These are phyloP conservation scores for Spodoptera littoralis DNA, from an alignment of 2,888 invertebrate genomes.

Conservation along the genomic window DNA sequence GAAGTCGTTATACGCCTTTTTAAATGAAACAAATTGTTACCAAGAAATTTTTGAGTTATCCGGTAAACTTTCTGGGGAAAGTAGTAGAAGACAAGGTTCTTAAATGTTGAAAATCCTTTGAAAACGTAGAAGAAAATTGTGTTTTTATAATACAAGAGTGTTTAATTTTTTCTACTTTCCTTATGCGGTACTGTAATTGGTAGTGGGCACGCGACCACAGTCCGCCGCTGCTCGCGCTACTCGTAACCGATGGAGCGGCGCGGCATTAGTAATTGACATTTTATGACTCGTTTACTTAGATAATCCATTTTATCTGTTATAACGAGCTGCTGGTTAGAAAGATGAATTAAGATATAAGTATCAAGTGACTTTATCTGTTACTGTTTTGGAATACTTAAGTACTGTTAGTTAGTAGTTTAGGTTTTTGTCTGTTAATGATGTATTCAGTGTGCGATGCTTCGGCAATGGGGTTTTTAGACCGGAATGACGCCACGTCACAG, in stretches of 20 bases:
- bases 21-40: slow-evolving; percentile 12
- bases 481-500: no score
- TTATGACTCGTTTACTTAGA: slow-evolving; percentile 56
- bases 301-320: slow-evolving; percentile 46
- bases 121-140: slow-evolving; percentile 12
- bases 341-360: slow-evolving; percentile 23
- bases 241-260: slow-evolving; percentile 49
- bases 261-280: slow-evolving; percentile 54
- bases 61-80: slow-evolving; percentile 15
- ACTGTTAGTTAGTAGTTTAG: no score
- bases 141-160: slow-evolving; percentile 16
- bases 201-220: slow-evolving; percentile 51
- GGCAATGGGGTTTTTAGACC: background rate
- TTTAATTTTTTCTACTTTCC: slow-evolving; percentile 43
- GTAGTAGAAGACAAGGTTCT: slow-evolving; percentile 5
- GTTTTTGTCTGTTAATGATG: slow-evolving; percentile 9
- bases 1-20: slow-evolving; percentile 7
- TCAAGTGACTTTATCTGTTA: slow-evolving; percentile 8
- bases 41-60: slow-evolving; percentile 23
- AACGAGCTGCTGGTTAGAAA: slow-evolving; percentile 33
- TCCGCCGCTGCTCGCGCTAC: slow-evolving; percentile 10
- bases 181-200: slow-evolving; percentile 43
- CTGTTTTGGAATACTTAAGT: background rate
- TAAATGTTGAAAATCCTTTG: background rate
- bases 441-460: no score